Conservation (phyloP, 2,888 invertebrate genomes). For the Scaptomyza reducta region DNA sequence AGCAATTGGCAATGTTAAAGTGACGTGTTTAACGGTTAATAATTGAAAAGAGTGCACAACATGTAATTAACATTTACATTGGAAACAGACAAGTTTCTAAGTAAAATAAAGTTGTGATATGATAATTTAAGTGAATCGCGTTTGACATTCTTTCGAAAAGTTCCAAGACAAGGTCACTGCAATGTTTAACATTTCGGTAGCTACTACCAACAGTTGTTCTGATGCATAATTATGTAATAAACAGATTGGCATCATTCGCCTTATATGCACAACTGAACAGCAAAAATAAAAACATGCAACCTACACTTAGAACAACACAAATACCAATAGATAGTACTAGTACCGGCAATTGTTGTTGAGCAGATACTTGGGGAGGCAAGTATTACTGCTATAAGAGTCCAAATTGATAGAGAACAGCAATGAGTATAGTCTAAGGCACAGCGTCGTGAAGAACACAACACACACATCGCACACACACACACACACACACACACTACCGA, state of each 20-base stretch:
- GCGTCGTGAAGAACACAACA: conserved; percentile 14
- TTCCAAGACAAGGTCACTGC: conserved; percentile 16
- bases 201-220: conserved; percentile 5
- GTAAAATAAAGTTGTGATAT: background rate
- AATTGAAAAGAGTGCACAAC: background rate
- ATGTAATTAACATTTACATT: background rate
- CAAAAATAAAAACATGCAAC: conserved; percentile 5
- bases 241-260: conserved; percentile 26
- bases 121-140: background rate
- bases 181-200: conserved; percentile 36
- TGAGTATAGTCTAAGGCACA: conserved; percentile 21
- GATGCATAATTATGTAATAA: conserved; percentile 35
- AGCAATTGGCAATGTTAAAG: background rate
- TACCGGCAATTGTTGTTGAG: conserved; percentile 15
- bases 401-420: conserved; percentile 35
- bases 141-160: background rate
- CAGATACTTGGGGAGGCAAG: conserved; percentile 26
- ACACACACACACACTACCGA: conserved; percentile 29
- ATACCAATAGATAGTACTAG: conserved; percentile 5
- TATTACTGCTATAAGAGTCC: conserved; percentile 12
- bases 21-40: background rate
- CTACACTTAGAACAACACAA: conserved; percentile 3
- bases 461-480: conserved; percentile 13
- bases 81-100: background rate
- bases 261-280: conserved; percentile 12